Evolutionary conservation across 2,113 vertebrate species (phyloP).

Genomic region (Otis tarda): DNA sequence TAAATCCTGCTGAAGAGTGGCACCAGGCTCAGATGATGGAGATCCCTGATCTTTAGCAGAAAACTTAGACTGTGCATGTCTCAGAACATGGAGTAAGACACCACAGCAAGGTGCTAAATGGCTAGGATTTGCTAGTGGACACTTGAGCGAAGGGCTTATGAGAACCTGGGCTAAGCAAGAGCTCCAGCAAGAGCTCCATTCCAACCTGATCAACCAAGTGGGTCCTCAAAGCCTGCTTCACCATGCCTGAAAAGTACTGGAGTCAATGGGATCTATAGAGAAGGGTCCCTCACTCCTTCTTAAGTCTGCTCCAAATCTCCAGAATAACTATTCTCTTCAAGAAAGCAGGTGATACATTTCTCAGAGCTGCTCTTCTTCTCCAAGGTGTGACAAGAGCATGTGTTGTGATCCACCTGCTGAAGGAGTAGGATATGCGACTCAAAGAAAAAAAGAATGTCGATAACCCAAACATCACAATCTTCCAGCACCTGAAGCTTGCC

Average conservation of each 20-base stretch:
- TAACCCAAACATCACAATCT: not conserved
- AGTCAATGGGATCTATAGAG: not conserved
- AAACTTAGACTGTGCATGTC: not conserved
- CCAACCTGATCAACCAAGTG: not conserved
- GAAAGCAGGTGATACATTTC: not conserved
- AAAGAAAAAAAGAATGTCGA: not conserved
- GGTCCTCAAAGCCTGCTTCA: not conserved
- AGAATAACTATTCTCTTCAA: not conserved
- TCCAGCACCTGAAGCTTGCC: not conserved
- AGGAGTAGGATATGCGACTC: not conserved
- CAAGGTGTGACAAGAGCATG: not conserved
- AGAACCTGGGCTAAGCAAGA: not conserved
- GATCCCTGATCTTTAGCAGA: not conserved
- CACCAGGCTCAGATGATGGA: not conserved
- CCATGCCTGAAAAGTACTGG: not conserved
- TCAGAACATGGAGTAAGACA: not conserved
- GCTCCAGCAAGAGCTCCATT: not conserved
- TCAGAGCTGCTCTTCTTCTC: not conserved
- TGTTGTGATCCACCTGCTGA: not conserved
- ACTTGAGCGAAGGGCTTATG: not conserved
- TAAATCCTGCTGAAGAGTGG: not conserved
- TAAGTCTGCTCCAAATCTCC: not conserved
- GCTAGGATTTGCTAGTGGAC: not conserved
- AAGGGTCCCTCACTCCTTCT: not conserved
- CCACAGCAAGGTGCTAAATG: not conserved